Evolutionary conservation across 2,113 vertebrate genomes (phyloP).

Genomic region (Leptocoma aspasia): DNA sequence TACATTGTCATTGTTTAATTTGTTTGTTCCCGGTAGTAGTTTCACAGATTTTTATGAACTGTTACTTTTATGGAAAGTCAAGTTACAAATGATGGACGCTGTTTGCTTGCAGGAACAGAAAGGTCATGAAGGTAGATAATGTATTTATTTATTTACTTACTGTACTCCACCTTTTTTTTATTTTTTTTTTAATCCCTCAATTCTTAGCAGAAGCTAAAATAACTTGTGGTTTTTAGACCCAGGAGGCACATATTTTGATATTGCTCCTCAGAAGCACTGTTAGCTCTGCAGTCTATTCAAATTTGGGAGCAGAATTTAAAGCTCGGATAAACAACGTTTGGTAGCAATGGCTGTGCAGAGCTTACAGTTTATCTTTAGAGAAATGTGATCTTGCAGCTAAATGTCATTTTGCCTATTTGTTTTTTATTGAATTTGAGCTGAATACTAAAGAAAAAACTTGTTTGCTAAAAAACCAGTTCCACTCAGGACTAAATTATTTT

Average conservation of each 20-base stretch:
- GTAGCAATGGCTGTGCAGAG: conserved; percentile 18
- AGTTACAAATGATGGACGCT: conserved; percentile 56
- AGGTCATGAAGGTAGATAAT: conserved; percentile 53
- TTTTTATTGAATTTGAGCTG: not conserved
- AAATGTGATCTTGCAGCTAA: conserved; percentile 16
- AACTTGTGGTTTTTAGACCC: conserved; percentile 36
- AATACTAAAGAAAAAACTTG: not conserved
- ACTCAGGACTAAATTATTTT: not conserved
- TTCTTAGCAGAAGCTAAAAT: conserved; percentile 57
- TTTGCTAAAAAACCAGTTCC: not conserved
- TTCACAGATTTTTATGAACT: conserved; percentile 74
- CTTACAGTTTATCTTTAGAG: conserved; percentile 24
- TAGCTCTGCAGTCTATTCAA: conserved; percentile 53
- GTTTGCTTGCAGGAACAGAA: conserved; percentile 52
- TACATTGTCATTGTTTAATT: conserved; percentile 74
- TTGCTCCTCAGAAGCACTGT: conserved; percentile 51
- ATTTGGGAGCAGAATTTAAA: conserved; percentile 51
- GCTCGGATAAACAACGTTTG: conserved; percentile 5
- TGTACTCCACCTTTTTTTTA: not conserved
- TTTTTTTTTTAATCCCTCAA: not conserved
- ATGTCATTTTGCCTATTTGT: not conserved
- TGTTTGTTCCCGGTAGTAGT: conserved; percentile 71
- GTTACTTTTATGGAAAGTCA: conserved; percentile 73
- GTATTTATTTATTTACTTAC: conserved; percentile 43
- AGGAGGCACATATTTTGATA: conserved; percentile 54